Conservation (phyloP, 2,888 invertebrate species). For the Polietes domitor region DNA sequence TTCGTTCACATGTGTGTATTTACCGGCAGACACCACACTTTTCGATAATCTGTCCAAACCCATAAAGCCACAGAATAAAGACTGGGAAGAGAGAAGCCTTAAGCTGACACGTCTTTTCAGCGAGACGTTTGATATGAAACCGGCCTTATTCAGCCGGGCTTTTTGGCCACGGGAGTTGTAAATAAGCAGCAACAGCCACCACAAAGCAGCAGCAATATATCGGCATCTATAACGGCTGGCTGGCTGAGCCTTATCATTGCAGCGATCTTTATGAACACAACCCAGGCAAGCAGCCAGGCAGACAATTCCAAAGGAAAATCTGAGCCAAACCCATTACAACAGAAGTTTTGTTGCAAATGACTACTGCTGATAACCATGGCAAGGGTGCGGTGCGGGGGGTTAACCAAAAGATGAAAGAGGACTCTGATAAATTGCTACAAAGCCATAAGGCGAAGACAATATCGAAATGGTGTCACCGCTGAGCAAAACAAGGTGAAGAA, state of each 20-base stretch:
- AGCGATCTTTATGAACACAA: slow-evolving; percentile 57
- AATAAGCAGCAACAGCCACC: neutral
- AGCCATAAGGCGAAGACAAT: slow-evolving; percentile 45
- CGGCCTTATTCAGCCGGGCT: slow-evolving; percentile 30
- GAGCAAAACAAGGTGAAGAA: neutral
- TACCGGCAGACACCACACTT: slow-evolving; percentile 15
- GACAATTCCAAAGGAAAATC: neutral
- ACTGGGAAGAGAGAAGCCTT: slow-evolving; percentile 50
- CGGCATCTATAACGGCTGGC: neutral
- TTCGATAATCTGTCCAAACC: slow-evolving; percentile 19
- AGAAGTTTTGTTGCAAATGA: slow-evolving; percentile 60
- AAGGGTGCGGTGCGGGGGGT: neutral
- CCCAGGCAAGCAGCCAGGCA: neutral
- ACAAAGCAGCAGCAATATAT: neutral
- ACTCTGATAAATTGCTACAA: slow-evolving; percentile 34
- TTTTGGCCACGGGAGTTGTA: neutral
- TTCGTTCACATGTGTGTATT: neutral
- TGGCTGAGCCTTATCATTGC: slow-evolving; percentile 55
- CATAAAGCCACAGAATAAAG: neutral
- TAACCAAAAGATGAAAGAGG: too few relatives aligned
- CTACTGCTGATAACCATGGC: slow-evolving; percentile 44
- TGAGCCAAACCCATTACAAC: slow-evolving; percentile 33
- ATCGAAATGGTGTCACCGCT: slow-evolving; percentile 61
- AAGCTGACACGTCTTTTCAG: slow-evolving; percentile 65
- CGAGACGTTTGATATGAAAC: slow-evolving; percentile 49